Evolutionary conservation across 1,140 invertebrate genomes (phyloP), one percentile per base, ranked within the genome.

Genomic region (Drosophila biarmipes): DNA sequence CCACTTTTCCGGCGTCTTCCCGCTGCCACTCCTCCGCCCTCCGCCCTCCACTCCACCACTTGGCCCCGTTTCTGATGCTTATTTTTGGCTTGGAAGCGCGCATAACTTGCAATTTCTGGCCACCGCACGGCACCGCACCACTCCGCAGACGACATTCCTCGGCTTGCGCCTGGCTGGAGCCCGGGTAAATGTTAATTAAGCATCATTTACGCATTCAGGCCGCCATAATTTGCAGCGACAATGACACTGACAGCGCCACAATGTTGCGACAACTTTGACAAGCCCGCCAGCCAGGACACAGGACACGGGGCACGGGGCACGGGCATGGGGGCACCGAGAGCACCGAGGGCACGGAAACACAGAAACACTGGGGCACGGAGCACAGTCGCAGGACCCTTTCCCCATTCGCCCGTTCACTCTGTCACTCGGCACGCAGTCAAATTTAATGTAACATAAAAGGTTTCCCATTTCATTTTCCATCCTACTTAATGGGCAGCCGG

Each of bases 181-280:
- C 59, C 55, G 75, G 59, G 81, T 81, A 76, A 86, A 86, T 86
- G 81, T 86, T 86, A 86, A 86, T 86, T 86, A 86, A 85, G 81
- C 81, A 85, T 85, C 78, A 85, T 85, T 85, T 85, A 85, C 81
- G 81, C 81, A 85, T 85, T 85, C 82, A 74, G 81, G 82, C 82
- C 78, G 82, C 82, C 81, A 85, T 85, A 85, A 85, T 85, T 85
- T 80, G 80, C 80, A 80, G 61, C 38, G 81, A 85, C 81, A 87
- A 87, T 80, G 56, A 74, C 72, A 74, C 72, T 74, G 72, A 74
- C 72, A 74, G 73, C 63, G 73, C 73, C 66, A 85, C 75, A 84
- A 84, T 84, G 80, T 85, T 84, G 77, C 81, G 77, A 86, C 78
- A 86, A 81, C 73, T 86, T 78, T 77, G 81, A 86, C 81, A 86